Percentiles rank a stretch among this genome's conserved stretches.
Conservation (phyloP, 2,797 vertebrate genomes). For the Pipistrellus pygmaeus region DNA sequence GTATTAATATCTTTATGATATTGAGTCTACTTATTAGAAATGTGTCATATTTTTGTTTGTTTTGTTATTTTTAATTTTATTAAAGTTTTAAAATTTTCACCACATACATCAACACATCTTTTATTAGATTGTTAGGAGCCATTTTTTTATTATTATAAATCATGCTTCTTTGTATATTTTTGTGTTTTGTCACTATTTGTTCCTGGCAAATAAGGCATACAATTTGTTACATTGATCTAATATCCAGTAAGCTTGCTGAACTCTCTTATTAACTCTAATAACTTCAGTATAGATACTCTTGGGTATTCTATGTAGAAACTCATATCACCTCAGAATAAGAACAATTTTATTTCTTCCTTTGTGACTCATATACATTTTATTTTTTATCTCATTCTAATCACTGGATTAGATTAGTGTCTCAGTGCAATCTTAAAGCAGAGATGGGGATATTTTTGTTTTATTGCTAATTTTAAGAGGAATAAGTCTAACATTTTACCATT, state of each 20-base stretch:
- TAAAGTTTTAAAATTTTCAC: not conserved
- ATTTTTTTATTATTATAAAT: slow-evolving; percentile 48
- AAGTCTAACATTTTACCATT: not conserved
- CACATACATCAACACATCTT: not conserved
- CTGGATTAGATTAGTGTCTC: not conserved
- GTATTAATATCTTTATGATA: not conserved
- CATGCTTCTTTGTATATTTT: not conserved
- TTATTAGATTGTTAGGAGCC: not conserved
- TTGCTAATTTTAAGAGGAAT: slow-evolving; percentile 10
- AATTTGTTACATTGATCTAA: slow-evolving; percentile 40
- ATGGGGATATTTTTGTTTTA: not conserved
- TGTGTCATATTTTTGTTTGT: slow-evolving; percentile 10
- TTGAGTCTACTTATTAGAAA: not conserved
- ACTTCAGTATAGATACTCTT: slow-evolving; percentile 35
- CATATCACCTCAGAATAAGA: slow-evolving; percentile 8
- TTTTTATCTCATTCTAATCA: slow-evolving; percentile 43
- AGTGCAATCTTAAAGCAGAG: not conserved
- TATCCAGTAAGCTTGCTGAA: not conserved
- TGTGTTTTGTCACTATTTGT: slow-evolving; percentile 33
- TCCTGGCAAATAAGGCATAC: slow-evolving; percentile 35
- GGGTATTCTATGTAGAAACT: slow-evolving; percentile 50
- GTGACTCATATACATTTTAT: not conserved
- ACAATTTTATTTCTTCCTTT: slow-evolving; percentile 25
- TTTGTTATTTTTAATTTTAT: not conserved
- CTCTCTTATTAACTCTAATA: slow-evolving; percentile 48